Conservation (phyloP, 2,888 invertebrate species). For the Chrysodeixis includens region DNA sequence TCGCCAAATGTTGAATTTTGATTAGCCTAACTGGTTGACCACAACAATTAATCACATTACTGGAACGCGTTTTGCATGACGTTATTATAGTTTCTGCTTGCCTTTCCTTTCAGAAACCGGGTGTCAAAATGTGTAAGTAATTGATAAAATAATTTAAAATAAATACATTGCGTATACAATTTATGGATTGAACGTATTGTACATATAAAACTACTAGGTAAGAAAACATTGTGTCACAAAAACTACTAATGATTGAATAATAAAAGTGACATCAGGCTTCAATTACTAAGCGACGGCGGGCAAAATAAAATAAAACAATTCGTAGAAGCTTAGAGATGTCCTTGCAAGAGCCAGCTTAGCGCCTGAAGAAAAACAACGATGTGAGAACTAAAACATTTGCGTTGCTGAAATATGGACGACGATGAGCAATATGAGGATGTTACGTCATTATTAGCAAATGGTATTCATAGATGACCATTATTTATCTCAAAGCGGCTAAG, state of each 20-base stretch:
- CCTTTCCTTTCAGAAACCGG: neutral
- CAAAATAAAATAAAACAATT: slow-evolving; percentile 12
- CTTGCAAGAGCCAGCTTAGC: slow-evolving; percentile 10
- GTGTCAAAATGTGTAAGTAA: neutral
- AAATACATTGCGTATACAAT: no score
- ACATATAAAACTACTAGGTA: slow-evolving; percentile 34
- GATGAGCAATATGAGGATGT: slow-evolving; percentile 12
- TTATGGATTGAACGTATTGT: slow-evolving; percentile 15
- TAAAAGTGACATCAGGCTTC: slow-evolving; percentile 47
- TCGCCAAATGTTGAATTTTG: no score
- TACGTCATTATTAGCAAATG: neutral
- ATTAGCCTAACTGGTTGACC: no score
- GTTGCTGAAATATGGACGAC: slow-evolving; percentile 20
- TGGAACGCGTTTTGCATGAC: no score
- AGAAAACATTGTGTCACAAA: slow-evolving; percentile 47
- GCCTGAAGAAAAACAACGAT: slow-evolving; percentile 6
- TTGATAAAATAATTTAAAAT: no score
- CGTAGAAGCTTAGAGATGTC: slow-evolving; percentile 16
- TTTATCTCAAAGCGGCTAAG: neutral
- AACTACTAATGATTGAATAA: slow-evolving; percentile 28
- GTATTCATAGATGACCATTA: neutral
- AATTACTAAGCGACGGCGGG: slow-evolving; percentile 15
- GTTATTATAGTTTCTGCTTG: no score
- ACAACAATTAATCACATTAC: no score
- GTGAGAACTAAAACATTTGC: neutral